Evolutionary conservation across 2,888 invertebrate genomes (phyloP), one percentile per base, ranked within the genome.

Genomic region (Nymphalis polychloros): DNA sequence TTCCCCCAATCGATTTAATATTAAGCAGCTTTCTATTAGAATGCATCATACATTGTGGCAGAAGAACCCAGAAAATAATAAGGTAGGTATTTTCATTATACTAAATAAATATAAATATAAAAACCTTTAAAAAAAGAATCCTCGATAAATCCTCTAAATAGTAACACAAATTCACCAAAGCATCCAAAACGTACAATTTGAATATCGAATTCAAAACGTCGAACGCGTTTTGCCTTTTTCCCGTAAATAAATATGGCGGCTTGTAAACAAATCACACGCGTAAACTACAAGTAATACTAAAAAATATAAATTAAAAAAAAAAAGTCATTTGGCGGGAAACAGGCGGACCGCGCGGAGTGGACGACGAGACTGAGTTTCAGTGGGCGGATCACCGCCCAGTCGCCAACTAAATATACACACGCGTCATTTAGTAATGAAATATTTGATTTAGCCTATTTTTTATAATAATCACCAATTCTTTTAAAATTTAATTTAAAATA

Each of bases 291-390:
- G 67, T 67, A 67, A 67, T 68, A 66, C 50, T 70, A 75, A 76
- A 75, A 72, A 70, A 76, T 67, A 75, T 71, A 73, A 65, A 67
- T 19, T 23, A 23, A 23, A 23, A 57, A 17, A 13, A 52, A 31
- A 49, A 31, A 55, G 31, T 72, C 73, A 72, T 74, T 76, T 71
- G 69, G 81, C 80, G 86, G 88, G 85, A 84, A 87, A 86, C 93
- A 84, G 92, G 93, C 90, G 87, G 88, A 92, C 93, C 93, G 93
- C 93, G 88, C 93, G 93, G 93, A 93, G 93, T 86, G 90, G 92
- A 93, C 93, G 88, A 79, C 89, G 90, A 90, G 92, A 92, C 92
- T 92, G 85, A 82, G 82, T 85, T 88, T 89, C 89, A 87, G 90
- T 90, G 88, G 90, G 91, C 90, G 90, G 89, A 60, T 79, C 74